Evolutionary conservation across 1,140 invertebrate genomes (phyloP), one percentile per base, ranked within the genome.

Genomic region (Caerostris darwini): DNA sequence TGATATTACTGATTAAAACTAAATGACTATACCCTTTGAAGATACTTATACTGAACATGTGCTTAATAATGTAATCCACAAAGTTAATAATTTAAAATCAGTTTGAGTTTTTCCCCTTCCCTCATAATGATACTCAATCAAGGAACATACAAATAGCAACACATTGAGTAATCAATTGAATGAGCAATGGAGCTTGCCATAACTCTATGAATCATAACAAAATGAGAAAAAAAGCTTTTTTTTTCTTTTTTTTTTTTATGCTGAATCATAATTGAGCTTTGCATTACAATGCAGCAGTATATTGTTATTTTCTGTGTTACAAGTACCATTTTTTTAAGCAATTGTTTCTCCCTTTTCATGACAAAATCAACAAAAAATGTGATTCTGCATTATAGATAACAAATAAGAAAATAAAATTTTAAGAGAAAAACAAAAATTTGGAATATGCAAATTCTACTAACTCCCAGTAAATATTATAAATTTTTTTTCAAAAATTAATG

Each of bases 161-260:
- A 57, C 10, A 17, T 83, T 83, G 56, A 17, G 81, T n/a, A 83
- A 83, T 8, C 81, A 57, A 83, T 57, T 8, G 81, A n/a, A 17
- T 54, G 12, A 83, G 54, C 81, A 54, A 57, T 57, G 69, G 50
- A 71, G 81, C 81, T 56, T 83, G 54, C 56, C 81, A 83, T 83
- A 56, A 83, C 57, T 83, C 53, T 6, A 83, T 83, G 81, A 83
- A 57, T 83, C 81, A 83, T 56, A n/a, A 34, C 34, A 34, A 34
- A 34, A 34, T 34, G 34, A 34, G 34, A 34, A 56, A 83, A 53
- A 77, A n/a, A 77, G n/a, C 53, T 83, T 57, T 83, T 56, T 83
- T 57, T n/a, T 5, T 8, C 0, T 34, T 17, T 10, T 34, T n/a
- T 5, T 8, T 2, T 34, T 17, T 10, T 34, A 34, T 71, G n/a